Base-by-base conservation (phyloP, 2,797 vertebrate species). In the Sphenodon punctatus region DNA sequence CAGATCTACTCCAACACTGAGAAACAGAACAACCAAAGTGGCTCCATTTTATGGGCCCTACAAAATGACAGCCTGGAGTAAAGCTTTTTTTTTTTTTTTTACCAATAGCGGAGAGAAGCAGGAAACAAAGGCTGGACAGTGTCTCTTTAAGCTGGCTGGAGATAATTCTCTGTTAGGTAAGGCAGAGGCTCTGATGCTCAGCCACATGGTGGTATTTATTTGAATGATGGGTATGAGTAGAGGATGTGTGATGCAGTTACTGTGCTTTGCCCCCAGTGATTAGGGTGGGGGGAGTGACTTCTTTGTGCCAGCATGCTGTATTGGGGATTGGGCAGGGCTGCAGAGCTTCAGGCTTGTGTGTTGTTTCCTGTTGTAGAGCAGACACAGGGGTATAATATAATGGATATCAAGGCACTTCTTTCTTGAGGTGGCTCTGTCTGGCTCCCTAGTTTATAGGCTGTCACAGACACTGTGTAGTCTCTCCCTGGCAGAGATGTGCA, bases 121-220 rank as follows among this genome's bases (percentile, higher is more conserved):
- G 58, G 71, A 75, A 42, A 55, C 30, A 27, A 49, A 71, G 64
- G 66, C 63, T 13, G 49, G 82, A 75, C 82, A 72, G 79, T 81
- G 87, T 87, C 5, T 64, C 80, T 75, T 91, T 88, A 76, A 90
- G 82, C 53, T 67, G 46, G 60, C 2, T 42, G 67, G 60, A 43
- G 46, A 8, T 6, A 14, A 22, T 5, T 27, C 41, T 58, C 23
- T 34, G 43, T 77, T 41, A 72, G 75, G 23, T 38, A 64, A 6
- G 70, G 27, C 1, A 12, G 30, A 20, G 6, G 30, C 38, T 17
- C 43, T 23, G 3, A 61, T n/a, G 23, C 61, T 81, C 9, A 0
- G 4, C 4, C 20, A 23, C 23, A 5, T 17, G 16, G 59, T 19
- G 39, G 46, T 34, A 22, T 41, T 36, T 34, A n/a, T n/a, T n/a